A percentile compares a stretch with the other conserved stretches of the same genome.
Conservation (phyloP, 2,113 vertebrate species). For the Eudyptes chrysolophus region DNA sequence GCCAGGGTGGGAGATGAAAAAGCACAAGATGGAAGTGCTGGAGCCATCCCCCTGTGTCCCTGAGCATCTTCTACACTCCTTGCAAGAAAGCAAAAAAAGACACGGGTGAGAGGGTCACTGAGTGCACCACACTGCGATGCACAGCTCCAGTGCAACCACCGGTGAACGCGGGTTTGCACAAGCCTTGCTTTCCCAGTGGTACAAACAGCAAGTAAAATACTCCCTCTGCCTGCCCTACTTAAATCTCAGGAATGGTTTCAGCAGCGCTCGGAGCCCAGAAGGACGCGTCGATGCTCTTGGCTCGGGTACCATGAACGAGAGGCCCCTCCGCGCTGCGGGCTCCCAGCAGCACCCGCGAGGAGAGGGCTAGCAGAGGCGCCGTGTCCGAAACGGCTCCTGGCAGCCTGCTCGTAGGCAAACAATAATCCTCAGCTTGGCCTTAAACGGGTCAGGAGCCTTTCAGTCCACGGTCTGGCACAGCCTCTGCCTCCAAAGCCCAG, state of each 20-base stretch:
- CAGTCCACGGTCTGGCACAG: neutral
- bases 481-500: neutral
- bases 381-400: fast-evolving
- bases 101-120: fast-evolving
- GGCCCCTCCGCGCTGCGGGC: fast-evolving
- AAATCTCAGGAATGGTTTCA: neutral
- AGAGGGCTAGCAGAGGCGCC: neutral
- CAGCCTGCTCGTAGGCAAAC: neutral
- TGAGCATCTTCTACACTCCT: neutral
- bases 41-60: neutral
- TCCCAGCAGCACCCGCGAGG: neutral
- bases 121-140: fast-evolving
- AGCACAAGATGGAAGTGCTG: neutral
- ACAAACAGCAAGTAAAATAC: fast-evolving
- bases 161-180: fast-evolving
- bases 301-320: fast-evolving
- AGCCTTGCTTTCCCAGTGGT: neutral
- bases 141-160: neutral
- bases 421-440: neutral
- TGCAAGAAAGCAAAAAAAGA: neutral
- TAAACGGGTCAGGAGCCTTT: neutral
- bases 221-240: neutral
- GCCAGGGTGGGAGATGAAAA: neutral
- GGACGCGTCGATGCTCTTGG: fast-evolving
- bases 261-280: neutral